Evolutionary conservation across 1,140 invertebrate genomes (phyloP).

Genomic region (Chironomus striatipennis): DNA sequence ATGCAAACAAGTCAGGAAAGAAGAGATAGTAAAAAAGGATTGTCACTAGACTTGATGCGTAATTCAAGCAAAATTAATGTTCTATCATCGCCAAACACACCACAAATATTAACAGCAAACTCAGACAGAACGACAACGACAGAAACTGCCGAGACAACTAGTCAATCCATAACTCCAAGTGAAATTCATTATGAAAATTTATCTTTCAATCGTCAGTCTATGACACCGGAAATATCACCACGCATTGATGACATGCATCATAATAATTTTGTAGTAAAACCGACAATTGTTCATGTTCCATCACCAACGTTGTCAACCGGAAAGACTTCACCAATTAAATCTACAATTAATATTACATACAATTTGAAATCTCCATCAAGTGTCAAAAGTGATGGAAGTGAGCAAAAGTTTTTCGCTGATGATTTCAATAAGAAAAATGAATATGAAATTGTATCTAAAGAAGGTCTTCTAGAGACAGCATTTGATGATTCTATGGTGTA

Average conservation of each 20-base stretch:
- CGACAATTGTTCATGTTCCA: background rate
- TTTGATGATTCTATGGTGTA: slow-evolving; percentile 49
- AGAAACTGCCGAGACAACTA: slow-evolving; percentile 32
- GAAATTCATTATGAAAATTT: slow-evolving; percentile 39
- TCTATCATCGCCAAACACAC: slow-evolving; percentile 37
- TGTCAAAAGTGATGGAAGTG: slow-evolving; percentile 29
- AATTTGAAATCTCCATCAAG: slow-evolving; percentile 37
- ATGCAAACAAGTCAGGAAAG: background rate
- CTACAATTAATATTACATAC: slow-evolving; percentile 60
- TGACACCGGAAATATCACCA: slow-evolving; percentile 28
- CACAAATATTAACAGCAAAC: slow-evolving; percentile 33
- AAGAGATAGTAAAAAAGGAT: slow-evolving; percentile 32
- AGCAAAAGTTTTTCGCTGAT: background rate
- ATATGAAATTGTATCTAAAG: slow-evolving; percentile 6
- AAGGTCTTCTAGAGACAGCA: slow-evolving; percentile 35
- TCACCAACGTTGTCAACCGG: slow-evolving; percentile 30
- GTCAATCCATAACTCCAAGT: slow-evolving; percentile 40
- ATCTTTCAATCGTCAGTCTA: slow-evolving; percentile 33
- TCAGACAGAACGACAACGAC: background rate
- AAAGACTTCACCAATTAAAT: slow-evolving; percentile 42
- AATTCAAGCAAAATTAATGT: slow-evolving; percentile 25
- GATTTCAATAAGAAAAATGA: slow-evolving; percentile 25
- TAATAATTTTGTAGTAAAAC: background rate
- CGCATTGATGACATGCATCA: background rate
- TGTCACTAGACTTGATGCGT: slow-evolving; percentile 36